phyloP scores from a whole-genome alignment of 2,797 vertebrate genomes.

The Rhadinocentrus ornatus region DNA sequence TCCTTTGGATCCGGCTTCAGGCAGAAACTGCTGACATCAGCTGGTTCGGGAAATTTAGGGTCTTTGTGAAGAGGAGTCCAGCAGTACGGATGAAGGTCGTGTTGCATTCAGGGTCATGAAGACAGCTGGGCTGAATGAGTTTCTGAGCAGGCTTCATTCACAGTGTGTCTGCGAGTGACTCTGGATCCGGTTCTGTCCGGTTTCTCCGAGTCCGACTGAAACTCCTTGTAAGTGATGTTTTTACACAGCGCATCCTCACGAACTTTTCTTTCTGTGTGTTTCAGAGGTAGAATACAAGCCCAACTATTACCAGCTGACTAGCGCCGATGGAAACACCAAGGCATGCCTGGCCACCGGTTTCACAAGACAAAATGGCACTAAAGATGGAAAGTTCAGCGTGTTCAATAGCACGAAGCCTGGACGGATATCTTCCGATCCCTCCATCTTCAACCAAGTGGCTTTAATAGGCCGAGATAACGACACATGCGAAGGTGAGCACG shows the following conservation, averaged over 20 bases:
- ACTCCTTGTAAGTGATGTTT: not conserved
- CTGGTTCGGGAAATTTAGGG: too few relatives aligned
- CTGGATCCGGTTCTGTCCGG: too few relatives aligned
- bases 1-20: too few relatives aligned
- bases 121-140: not conserved
- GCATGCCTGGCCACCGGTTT: conserved; percentile 74
- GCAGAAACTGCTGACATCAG: too few relatives aligned
- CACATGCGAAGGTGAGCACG: fast-evolving
- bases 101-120: too few relatives aligned
- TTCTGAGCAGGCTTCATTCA: conserved; percentile 5
- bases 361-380: fast-evolving
- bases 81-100: too few relatives aligned
- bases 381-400: fast-evolving
- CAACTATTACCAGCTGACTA: not conserved
- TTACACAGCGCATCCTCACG: not conserved
- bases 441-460: conserved; percentile 38
- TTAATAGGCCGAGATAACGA: fast-evolving
- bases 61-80: too few relatives aligned
- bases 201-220: too few relatives aligned
- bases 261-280: conserved; percentile 35
- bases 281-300: not conserved
- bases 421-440: fast-evolving
- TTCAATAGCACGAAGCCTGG: fast-evolving
- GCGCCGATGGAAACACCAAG: fast-evolving
- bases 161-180: conserved; percentile 15